A percentile compares a stretch with the other conserved stretches of the same genome.
These are phyloP conservation scores for Peromyscus melanophrys DNA, from an alignment of 2,797 vertebrate genomes.

Conservation along the genomic window DNA sequence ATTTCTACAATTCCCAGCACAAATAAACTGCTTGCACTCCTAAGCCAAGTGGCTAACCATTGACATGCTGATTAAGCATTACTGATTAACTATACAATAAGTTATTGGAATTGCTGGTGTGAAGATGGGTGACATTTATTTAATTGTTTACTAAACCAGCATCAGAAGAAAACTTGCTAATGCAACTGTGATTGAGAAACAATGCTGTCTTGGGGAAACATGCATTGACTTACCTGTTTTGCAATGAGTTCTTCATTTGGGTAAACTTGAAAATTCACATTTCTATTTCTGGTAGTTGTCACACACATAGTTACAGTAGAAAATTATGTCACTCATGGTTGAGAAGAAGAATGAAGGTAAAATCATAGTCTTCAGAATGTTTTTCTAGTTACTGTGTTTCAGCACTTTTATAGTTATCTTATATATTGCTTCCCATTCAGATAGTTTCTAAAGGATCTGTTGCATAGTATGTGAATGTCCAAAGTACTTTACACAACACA, in stretches of 20 bases:
- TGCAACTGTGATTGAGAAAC: slow-evolving; percentile 68
- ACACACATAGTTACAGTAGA: fast-evolving
- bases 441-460: background rate
- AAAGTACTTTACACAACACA: background rate
- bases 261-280: slow-evolving; percentile 21
- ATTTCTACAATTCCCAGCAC: slow-evolving; percentile 59
- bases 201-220: slow-evolving; percentile 65
- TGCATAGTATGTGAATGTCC: background rate
- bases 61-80: slow-evolving; percentile 79
- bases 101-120: slow-evolving; percentile 72
- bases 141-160: slow-evolving; percentile 83
- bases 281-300: background rate
- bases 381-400: slow-evolving; percentile 22
- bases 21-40: slow-evolving; percentile 65
- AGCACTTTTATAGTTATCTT: background rate
- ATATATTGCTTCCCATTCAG: background rate
- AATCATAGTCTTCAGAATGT: background rate
- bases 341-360: background rate
- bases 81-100: slow-evolving; percentile 78
- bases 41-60: slow-evolving; percentile 62
- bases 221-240: slow-evolving; percentile 54
- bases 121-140: slow-evolving; percentile 79
- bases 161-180: slow-evolving; percentile 66
- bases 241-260: background rate
- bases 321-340: background rate